Evolutionary conservation across 2,888 invertebrate species (phyloP), one percentile per base, ranked within the genome.

Genomic region (Oligia strigilis): DNA sequence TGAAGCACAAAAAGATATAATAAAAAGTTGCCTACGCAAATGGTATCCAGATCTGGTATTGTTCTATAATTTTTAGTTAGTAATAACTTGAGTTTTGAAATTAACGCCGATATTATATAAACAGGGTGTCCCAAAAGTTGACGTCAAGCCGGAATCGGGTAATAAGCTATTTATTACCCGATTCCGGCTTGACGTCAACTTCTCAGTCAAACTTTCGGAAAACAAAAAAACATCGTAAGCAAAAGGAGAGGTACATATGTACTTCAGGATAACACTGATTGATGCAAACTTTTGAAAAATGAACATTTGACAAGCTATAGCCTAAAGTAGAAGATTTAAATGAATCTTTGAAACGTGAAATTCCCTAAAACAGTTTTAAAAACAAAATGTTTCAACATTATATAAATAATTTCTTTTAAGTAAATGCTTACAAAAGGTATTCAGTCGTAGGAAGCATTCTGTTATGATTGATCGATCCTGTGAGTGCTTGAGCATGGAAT

Each of bases 391-490:
- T 60, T 9, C 17, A 49, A 62, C 4, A 75, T n/a, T n/a, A n/a
- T n/a, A n/a, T n/a, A n/a, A n/a, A 4, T 52, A 52, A 65, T 72
- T 74, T 72, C 6, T 29, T 77, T 73, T 14, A 71, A 65, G 49
- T 73, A 49, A 66, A 52, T 60, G 8, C 55, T 66, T 29, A 83
- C 70, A 86, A 85, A 79, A 64, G 82, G 67, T 76, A 65, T 77
- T 80, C 79, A 76, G 19, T 71, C 52, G 23, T 67, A 67, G 23
- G 23, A 70, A 4, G 60, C 29, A 55, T 70, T 75, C 9, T 75
- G 77, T 81, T 80, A 64, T 87, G 88, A 87, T 87, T 85, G 78
- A 87, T 87, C 8, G 77, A 67, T 67, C 29, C 75, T 43, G 65
- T 55, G 65, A 79, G 77, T 77, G 67, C 60, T 76, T 58, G 55